Evolutionary conservation across 2,113 vertebrate genomes (phyloP).

Genomic region (Strix uralensis): DNA sequence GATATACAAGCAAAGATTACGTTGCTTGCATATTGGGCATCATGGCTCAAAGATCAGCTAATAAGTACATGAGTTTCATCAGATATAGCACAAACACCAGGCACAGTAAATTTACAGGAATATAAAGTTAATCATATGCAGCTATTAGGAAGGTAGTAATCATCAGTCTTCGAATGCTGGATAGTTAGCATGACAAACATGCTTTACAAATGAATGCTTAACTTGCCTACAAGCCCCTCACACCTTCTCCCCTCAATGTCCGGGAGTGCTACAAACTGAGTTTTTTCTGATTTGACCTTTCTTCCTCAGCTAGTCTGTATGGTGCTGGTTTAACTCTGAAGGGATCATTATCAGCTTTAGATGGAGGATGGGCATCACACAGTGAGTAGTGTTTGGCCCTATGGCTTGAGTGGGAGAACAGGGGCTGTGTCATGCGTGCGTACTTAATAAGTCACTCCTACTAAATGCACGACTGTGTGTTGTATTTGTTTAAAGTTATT

Average conservation of each 20-base stretch:
- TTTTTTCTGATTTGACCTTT: background rate
- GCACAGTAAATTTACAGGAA: background rate
- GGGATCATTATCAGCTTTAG: background rate
- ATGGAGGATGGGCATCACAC: background rate
- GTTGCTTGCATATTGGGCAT: background rate
- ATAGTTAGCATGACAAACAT: background rate
- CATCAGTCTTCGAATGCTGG: background rate
- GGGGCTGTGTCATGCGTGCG: accelerated
- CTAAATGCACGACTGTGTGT: background rate
- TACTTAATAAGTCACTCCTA: background rate
- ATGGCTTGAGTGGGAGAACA: background rate
- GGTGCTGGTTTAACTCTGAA: background rate
- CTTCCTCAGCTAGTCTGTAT: background rate
- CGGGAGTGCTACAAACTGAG: background rate
- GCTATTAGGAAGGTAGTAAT: conserved; percentile 4
- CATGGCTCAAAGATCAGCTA: background rate
- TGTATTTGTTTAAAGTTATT: background rate
- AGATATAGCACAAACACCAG: background rate
- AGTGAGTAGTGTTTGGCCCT: background rate
- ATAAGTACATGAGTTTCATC: background rate
- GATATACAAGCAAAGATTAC: background rate
- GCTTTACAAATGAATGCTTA: conserved; percentile 16
- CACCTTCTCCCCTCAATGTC: accelerated
- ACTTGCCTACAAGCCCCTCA: background rate
- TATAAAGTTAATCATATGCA: conserved; percentile 1